phyloP scores from a whole-genome alignment of 2,888 invertebrate genomes.

The Podotricha telesiphe region DNA sequence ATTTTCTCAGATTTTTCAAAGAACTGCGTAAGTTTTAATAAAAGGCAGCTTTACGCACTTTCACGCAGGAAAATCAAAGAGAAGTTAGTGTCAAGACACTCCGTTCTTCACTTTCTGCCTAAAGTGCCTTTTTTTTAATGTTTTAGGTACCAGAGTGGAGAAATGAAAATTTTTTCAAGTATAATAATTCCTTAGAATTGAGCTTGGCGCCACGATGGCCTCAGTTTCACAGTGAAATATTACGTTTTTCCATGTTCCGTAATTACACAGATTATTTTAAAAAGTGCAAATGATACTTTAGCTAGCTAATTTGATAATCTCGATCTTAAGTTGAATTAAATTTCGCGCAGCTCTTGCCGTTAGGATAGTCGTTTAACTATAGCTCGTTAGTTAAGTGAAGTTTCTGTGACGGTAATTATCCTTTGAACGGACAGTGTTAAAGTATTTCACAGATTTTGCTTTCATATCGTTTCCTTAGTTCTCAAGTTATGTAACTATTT shows the following conservation, averaged over 20 bases:
- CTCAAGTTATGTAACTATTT: not conserved
- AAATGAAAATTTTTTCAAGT: no score
- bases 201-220: no score
- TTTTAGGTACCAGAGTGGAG: no score
- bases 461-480: not conserved
- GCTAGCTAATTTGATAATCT: not conserved
- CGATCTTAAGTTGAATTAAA: slow-evolving; percentile 12
- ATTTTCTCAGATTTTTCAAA: no score
- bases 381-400: slow-evolving; percentile 44
- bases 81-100: no score
- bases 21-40: no score
- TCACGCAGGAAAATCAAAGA: no score
- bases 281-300: not conserved
- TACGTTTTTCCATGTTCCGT: not conserved
- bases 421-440: slow-evolving; percentile 33
- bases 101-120: no score
- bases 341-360: slow-evolving; percentile 21
- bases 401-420: slow-evolving; percentile 44
- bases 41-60: no score
- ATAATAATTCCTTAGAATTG: no score
- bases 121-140: no score
- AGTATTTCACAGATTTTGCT: slow-evolving; percentile 32
- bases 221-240: not conserved
- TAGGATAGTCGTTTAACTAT: slow-evolving; percentile 40
- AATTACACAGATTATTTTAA: slow-evolving; percentile 2